These are phyloP conservation scores for Plagodis pulveraria DNA, from an alignment of 2,888 invertebrate species.

Conservation along the genomic window DNA sequence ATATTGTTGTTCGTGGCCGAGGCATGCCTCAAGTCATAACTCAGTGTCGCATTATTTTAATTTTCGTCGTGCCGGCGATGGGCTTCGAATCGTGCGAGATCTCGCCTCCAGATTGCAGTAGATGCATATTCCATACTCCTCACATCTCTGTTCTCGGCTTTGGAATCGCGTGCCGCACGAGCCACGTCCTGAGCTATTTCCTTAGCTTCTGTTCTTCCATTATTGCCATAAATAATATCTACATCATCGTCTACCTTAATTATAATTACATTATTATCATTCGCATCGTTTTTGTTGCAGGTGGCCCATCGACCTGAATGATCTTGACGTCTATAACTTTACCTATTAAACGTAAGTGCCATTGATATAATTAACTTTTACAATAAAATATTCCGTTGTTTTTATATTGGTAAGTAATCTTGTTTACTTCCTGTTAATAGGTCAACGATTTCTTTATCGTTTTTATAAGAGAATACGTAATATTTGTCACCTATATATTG, in stretches of 20 bases:
- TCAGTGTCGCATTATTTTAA: slow-evolving; percentile 71
- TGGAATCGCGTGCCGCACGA: slow-evolving; percentile 49
- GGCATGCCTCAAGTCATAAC: slow-evolving; percentile 59
- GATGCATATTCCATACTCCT: slow-evolving; percentile 58
- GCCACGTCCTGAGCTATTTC: slow-evolving; percentile 53
- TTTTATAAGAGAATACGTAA: no score
- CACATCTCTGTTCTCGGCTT: slow-evolving; percentile 54
- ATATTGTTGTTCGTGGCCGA: slow-evolving; percentile 60
- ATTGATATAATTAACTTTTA: slow-evolving; percentile 41
- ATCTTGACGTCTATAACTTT: slow-evolving; percentile 68
- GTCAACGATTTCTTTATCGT: slow-evolving; percentile 53
- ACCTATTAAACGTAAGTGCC: slow-evolving; percentile 73
- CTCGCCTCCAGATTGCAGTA: slow-evolving; percentile 59
- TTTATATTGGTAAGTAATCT: slow-evolving; percentile 11
- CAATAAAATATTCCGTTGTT: slow-evolving; percentile 30
- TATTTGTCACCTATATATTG: slow-evolving; percentile 18
- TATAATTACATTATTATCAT: slow-evolving; percentile 51
- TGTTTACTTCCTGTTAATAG: slow-evolving; percentile 43
- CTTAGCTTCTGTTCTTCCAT: slow-evolving; percentile 43
- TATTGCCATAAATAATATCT: slow-evolving; percentile 24
- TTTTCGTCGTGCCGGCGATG: slow-evolving; percentile 61
- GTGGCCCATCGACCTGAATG: slow-evolving; percentile 75
- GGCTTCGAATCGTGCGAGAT: slow-evolving; percentile 72
- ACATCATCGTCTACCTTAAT: slow-evolving; percentile 36
- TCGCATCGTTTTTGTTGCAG: slow-evolving; percentile 65